Base-by-base conservation (phyloP, 2,888 invertebrate species). In the Pseudococcus longispinus region DNA sequence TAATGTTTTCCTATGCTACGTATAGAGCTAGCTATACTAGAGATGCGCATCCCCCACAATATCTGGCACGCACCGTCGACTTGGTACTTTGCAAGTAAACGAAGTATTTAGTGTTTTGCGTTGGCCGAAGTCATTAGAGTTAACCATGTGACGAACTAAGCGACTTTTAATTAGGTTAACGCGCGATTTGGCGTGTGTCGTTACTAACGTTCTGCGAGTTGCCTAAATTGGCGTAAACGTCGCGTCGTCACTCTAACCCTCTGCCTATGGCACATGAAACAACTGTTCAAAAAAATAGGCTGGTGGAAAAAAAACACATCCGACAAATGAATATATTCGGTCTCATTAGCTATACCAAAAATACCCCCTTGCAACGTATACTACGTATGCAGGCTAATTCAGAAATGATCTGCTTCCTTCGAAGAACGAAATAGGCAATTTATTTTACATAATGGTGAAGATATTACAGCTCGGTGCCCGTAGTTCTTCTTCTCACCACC, bases 81-180 rank as follows among this genome's bases (percentile, higher is more conserved):
- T 80, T 29, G 37, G 70, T 70, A 70, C 51, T 55, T 84, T 32
- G 55, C 55, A 20, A 84, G 60, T 55, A 84, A 84, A 84, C 84
- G 84, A 60, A 55, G 84, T 84, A 84, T 84, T 84, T 84, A 84
- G 84, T 37, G 84, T 84, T 84, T 55, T 23, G 32, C 32, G 84
- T 37, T 55, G 84, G 55, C 32, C 32, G 60, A 85, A 85, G 65
- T 85, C 85, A 85, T 85, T 85, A 85, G 85, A 85, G 70, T 85
- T 65, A 65, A 44, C 70, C 70, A 70, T 70, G 85, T 85, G 65
- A 85, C 85, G 85, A 85, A 85, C 85, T 85, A 85, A 85, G 65
- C 65, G 85, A 85, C 85, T 85, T 85, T 85, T 85, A 85, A 85
- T 85, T 85, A 85, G 60, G 85, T 85, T 85, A 85, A 85, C 85